Conservation (phyloP, 2,113 vertebrate species). For the Siniperca chuatsi region DNA sequence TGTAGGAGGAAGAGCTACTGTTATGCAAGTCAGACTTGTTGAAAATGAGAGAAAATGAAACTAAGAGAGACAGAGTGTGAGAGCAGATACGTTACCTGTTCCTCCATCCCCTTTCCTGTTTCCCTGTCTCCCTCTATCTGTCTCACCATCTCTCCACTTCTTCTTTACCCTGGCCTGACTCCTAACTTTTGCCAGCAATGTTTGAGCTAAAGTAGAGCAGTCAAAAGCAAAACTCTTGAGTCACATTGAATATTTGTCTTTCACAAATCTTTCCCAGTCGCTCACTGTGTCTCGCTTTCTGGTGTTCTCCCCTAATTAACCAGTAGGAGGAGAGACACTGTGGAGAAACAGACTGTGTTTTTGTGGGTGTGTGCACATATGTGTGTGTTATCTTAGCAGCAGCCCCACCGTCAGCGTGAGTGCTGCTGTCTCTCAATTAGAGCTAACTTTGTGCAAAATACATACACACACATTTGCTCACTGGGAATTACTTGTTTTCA, state of each 20-base stretch:
- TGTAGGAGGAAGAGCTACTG: background rate
- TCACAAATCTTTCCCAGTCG: conserved; percentile 24
- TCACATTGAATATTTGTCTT: conserved; percentile 56
- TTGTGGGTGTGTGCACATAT: conserved; percentile 21
- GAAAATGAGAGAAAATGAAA: conserved; percentile 13
- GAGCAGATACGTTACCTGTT: background rate
- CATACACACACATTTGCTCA: background rate
- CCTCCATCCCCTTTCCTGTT: conserved; percentile 36
- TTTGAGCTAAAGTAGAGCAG: conserved; percentile 51
- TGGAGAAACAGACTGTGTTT: conserved; percentile 58
- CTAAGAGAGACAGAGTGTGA: background rate
- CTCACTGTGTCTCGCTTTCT: conserved; percentile 21
- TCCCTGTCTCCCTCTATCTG: conserved; percentile 31
- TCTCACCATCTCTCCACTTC: conserved; percentile 4
- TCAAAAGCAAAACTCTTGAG: conserved; percentile 63
- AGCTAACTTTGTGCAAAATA: conserved; percentile 45
- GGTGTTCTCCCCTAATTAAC: conserved; percentile 59
- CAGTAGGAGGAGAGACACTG: conserved; percentile 42
- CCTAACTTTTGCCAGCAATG: conserved; percentile 4
- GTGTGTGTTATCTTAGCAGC: conserved; percentile 40
- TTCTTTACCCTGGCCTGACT: conserved; percentile 8
- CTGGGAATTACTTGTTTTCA: conserved; percentile 42
- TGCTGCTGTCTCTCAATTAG: conserved; percentile 53
- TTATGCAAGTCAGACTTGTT: conserved; percentile 20
- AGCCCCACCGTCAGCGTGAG: conserved; percentile 47